A percentile compares a stretch with the other conserved stretches of the same genome.
Conservation (phyloP, 2,113 vertebrate species). For the Gasterosteus nipponicus region DNA sequence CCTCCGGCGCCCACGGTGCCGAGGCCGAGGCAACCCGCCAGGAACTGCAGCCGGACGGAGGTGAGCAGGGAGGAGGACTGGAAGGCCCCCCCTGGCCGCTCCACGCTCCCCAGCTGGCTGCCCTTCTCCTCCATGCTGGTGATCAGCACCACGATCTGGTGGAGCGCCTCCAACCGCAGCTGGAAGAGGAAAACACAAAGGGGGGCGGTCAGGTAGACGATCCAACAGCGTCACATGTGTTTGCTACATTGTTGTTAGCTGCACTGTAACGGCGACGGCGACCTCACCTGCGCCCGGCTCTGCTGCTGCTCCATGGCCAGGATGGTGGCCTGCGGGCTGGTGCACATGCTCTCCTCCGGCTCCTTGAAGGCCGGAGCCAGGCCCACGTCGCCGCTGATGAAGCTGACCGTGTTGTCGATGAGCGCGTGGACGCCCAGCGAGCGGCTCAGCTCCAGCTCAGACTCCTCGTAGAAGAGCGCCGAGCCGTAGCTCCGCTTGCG, state of each 20-base stretch:
- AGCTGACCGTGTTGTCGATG: conserved; percentile 94
- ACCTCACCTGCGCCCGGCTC: conserved; percentile 89
- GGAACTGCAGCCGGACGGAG: conserved; percentile 94
- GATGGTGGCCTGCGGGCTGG: conserved; percentile 91
- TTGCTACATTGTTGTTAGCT: neutral
- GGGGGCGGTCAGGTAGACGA: neutral
- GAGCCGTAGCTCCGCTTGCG: conserved; percentile 86
- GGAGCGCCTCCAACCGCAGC: conserved; percentile 95
- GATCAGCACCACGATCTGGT: conserved; percentile 94
- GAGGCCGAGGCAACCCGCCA: conserved; percentile 96
- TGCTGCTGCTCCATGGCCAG: conserved; percentile 98
- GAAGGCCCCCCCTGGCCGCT: conserved; percentile 82
- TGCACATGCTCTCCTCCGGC: conserved; percentile 94
- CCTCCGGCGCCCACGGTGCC: conserved; percentile 88
- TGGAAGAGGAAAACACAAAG: conserved; percentile 57
- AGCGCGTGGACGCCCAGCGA: conserved; percentile 89
- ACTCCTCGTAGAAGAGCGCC: conserved; percentile 86
- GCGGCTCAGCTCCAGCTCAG: conserved; percentile 88
- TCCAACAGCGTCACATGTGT: neutral
- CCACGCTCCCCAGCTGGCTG: conserved; percentile 77
- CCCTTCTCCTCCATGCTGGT: conserved; percentile 98
- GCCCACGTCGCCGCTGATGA: conserved; percentile 93
- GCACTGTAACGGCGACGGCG: neutral
- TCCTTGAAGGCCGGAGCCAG: conserved; percentile 93
- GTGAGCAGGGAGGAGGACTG: conserved; percentile 93